phyloP scores from a whole-genome alignment of 2,797 vertebrate genomes.

The Tangara arthus region DNA sequence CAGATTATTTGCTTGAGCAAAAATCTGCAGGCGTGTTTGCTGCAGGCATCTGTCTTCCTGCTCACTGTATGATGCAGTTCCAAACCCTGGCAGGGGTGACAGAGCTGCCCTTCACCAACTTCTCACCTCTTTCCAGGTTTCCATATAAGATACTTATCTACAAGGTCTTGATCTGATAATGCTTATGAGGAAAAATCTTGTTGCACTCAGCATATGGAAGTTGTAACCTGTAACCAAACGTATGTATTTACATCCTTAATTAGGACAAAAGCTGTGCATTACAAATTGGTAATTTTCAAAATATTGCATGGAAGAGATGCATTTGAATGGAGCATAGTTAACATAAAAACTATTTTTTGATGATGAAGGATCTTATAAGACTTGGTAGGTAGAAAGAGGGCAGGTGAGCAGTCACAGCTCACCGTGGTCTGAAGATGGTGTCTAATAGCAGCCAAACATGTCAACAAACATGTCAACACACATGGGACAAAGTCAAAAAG shows the following conservation, averaged over 20 bases:
- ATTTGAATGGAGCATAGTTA: neutral
- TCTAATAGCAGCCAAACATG: neutral
- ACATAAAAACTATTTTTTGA: neutral
- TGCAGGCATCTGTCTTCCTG: neutral
- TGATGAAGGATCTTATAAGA: neutral
- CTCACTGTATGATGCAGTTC: neutral
- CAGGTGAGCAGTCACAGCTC: neutral
- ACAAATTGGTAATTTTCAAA: neutral
- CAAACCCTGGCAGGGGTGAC: neutral
- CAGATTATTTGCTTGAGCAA: neutral
- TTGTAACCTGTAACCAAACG: neutral
- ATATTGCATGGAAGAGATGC: neutral
- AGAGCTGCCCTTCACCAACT: neutral
- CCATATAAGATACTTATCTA: neutral
- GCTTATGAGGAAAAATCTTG: neutral
- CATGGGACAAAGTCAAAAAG: neutral
- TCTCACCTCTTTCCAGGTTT: neutral
- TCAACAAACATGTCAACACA: neutral
- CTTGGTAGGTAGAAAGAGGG: neutral
- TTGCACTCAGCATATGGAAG: neutral
- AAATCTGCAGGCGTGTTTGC: neutral
- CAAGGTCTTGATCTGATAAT: neutral
- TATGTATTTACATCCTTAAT: neutral
- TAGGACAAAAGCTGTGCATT: neutral
- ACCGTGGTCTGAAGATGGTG: neutral